These are phyloP conservation scores for Nyleta sp. DNA, from an alignment of 2,888 invertebrate species.

Conservation along the genomic window DNA sequence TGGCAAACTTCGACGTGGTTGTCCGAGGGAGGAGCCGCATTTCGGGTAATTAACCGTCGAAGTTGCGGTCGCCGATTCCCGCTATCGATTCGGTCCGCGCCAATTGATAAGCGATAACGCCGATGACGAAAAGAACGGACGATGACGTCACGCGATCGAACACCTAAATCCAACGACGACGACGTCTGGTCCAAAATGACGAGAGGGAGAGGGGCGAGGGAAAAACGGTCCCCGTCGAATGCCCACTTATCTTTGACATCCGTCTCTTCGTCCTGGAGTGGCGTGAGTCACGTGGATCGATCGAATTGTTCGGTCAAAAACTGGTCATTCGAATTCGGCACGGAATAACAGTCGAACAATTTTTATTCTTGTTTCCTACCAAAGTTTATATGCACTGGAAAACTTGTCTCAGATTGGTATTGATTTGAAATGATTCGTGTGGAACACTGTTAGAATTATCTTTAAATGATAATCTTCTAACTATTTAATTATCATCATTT, in stretches of 20 bases:
- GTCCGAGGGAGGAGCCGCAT: conserved; percentile 19
- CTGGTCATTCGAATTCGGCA: conserved; percentile 4
- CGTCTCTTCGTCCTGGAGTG: conserved; percentile 30
- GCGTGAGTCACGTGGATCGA: conserved; percentile 42
- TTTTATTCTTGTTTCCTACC: no score
- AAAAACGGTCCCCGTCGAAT: conserved; percentile 20
- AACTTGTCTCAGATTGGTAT: no score
- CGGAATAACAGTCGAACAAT: no score
- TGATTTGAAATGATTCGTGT: no score
- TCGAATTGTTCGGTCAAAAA: conserved; percentile 23
- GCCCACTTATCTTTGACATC: conserved; percentile 44
- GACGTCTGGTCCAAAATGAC: conserved; percentile 29
- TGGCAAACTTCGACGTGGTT: conserved; percentile 31
- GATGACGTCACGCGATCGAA: conserved; percentile 38
- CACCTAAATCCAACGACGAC: conserved; percentile 29
- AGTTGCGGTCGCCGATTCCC: conserved; percentile 21
- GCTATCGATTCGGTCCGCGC: conserved; percentile 13
- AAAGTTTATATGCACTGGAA: no score
- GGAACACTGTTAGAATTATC: no score
- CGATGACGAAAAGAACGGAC: conserved; percentile 46
- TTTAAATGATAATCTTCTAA: no score
- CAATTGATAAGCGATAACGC: conserved; percentile 29
- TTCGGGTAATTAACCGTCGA: conserved; percentile 40
- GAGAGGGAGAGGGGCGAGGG: background rate
- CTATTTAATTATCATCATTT: no score